phyloP scores from a whole-genome alignment of 1,140 invertebrate genomes.

The Drosophila tani region DNA sequence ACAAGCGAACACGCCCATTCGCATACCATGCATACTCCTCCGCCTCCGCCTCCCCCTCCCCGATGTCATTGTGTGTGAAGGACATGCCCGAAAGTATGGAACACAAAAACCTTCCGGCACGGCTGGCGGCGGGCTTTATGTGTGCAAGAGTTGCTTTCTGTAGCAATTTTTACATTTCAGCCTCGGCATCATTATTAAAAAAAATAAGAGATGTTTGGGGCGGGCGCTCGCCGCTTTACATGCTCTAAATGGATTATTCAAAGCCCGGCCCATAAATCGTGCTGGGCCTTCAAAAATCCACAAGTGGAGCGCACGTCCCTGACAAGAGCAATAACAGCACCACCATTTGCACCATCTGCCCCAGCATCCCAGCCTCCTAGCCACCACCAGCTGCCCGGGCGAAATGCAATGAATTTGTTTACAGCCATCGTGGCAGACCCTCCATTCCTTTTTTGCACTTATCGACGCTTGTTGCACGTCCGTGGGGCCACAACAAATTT shows the following conservation, averaged over 20 bases:
- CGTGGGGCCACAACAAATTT: constrained; percentile 42
- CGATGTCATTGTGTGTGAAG: constrained; percentile 60
- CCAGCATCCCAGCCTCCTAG: neutral
- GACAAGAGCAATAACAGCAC: constrained; percentile 24
- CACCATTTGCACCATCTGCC: constrained; percentile 7
- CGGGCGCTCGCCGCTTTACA: constrained; percentile 34
- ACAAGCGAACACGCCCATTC: constrained; percentile 25
- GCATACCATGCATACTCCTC: neutral
- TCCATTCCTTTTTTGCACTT: constrained; percentile 36
- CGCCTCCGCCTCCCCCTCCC: neutral
- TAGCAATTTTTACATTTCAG: constrained; percentile 49
- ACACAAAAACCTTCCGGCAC: constrained; percentile 47
- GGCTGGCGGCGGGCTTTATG: constrained; percentile 10
- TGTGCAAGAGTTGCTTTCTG: constrained; percentile 29
- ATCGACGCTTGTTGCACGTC: constrained; percentile 58
- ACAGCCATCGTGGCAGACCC: constrained; percentile 32
- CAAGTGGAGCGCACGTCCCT: constrained; percentile 33
- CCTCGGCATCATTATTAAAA: constrained; percentile 65
- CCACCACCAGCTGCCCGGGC: constrained; percentile 5
- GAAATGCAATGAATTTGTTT: constrained; percentile 52
- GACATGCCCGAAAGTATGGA: constrained; percentile 70
- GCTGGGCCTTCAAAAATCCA: constrained; percentile 41
- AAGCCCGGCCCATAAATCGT: constrained; percentile 56
- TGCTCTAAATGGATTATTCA: constrained; percentile 78
- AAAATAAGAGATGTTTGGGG: constrained; percentile 62